phyloP scores from a whole-genome alignment of 2,888 invertebrate genomes.

The Disparrhopalites patrizii region DNA sequence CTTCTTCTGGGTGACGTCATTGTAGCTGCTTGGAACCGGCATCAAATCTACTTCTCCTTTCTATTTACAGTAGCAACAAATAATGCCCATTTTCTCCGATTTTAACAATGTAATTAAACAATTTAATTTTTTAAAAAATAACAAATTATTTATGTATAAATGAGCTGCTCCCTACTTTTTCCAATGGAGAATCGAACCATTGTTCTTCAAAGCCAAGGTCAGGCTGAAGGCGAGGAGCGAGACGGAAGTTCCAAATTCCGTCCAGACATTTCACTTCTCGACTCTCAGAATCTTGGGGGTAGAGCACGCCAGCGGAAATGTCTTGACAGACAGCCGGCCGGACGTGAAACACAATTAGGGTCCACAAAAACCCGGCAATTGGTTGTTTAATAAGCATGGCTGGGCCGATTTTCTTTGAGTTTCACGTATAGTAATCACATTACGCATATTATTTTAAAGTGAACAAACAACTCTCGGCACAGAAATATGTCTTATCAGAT shows the following conservation, averaged over 20 bases:
- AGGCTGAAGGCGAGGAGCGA: constrained; percentile 52
- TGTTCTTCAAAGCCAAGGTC: constrained; percentile 53
- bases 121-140: too few species aligned
- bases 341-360: too few species aligned
- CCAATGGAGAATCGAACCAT: constrained; percentile 51
- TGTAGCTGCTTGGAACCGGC: constrained; percentile 61
- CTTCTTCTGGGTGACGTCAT: constrained; percentile 58
- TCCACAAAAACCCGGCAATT: too few species aligned
- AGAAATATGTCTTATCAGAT: too few species aligned
- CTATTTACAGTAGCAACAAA: constrained; percentile 16
- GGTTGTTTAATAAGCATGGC: too few species aligned
- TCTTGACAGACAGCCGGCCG: too few species aligned
- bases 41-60: constrained; percentile 53
- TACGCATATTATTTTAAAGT: too few species aligned
- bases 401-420: too few species aligned
- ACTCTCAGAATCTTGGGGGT: constrained; percentile 49
- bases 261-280: constrained; percentile 53
- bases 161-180: neutral
- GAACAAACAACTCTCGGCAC: too few species aligned
- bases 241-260: constrained; percentile 57
- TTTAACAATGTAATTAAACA: too few species aligned
- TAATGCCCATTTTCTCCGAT: too few species aligned
- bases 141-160: neutral
- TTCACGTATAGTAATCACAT: too few species aligned
- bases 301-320: constrained; percentile 34